Evolutionary conservation across 2,888 invertebrate genomes (phyloP), one percentile per base, ranked within the genome.

Genomic region (Hirtodrosophila confusa): DNA sequence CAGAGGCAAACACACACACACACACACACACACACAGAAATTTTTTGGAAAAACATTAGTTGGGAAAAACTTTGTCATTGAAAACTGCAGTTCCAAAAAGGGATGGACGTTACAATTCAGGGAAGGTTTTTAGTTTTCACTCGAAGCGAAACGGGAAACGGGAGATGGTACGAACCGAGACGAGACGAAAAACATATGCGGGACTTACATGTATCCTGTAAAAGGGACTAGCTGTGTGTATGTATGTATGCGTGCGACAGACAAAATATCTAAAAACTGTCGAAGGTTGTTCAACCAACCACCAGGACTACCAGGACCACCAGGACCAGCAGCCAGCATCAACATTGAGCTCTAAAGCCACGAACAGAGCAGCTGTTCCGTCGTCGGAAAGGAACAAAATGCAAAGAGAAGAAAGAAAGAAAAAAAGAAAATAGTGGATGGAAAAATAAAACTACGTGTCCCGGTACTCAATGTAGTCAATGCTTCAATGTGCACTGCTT

Each of bases 241-340:
- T 55, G 40, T 60, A 43, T 61, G 40, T 62, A 44, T 56, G 43
- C 54, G 47, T 53, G 39, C 36, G 66, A 57, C 80, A 80, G 85
- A 80, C 80, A 74, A 80, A 84, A 84, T 84, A 84, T 65, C 70
- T 74, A 78, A 85, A 78, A 85, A 85, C 71, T 69, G 79, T 71
- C 77, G 77, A 82, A 82, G 82, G 86, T 82, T 85, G 86, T 82
- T 82, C 86, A 80, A 83, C 83, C 75, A 80, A 77, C 66, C 76
- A 78, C 62, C 70, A 61, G 64, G 44, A 67, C 39, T 36, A 33
- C 17, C 17, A 67, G 43, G 43, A 33, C 17, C 17, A 17, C 17
- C 17, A 37, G 27, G 27, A 27, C 27, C 27, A 17, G 58, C 51
- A 63, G 53, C 47, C 65, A 71, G 57, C 47, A 73, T 62, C 61